These are phyloP conservation scores for Cosmia pyralina DNA, from an alignment of 2,888 invertebrate species.

Conservation along the genomic window DNA sequence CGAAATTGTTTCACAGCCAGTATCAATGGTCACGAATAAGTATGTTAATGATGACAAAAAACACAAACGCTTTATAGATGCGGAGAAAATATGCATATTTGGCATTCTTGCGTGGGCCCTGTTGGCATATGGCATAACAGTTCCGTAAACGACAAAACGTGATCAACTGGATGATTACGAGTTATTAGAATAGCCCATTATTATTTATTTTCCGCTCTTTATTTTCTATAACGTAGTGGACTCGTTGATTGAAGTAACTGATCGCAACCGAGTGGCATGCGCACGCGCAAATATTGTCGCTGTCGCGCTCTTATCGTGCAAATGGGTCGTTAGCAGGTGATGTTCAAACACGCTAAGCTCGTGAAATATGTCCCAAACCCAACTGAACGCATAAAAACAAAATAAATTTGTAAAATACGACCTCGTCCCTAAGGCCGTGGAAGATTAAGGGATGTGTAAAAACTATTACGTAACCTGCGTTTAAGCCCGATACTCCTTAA, in stretches of 20 bases:
- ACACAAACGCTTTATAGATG: constrained; percentile 38
- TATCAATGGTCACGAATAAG: constrained; percentile 47
- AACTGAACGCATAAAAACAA: constrained; percentile 38
- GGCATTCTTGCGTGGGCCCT: constrained; percentile 51
- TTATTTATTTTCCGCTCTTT: constrained; percentile 19
- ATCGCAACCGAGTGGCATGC: constrained; percentile 60
- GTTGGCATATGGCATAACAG: constrained; percentile 38
- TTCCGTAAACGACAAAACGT: constrained; percentile 48
- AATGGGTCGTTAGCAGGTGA: constrained; percentile 68
- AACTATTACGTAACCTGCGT: constrained; percentile 87
- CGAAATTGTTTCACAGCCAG: constrained; percentile 45
- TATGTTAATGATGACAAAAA: constrained; percentile 57
- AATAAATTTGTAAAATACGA: constrained; percentile 45
- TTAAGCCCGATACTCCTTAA: constrained; percentile 86
- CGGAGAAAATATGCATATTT: constrained; percentile 64
- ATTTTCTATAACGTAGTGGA: constrained; percentile 30
- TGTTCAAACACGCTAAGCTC: constrained; percentile 49
- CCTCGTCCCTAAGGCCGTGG: constrained; percentile 62
- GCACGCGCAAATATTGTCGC: constrained; percentile 71
- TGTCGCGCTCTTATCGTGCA: constrained; percentile 67
- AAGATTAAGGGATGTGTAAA: constrained; percentile 86
- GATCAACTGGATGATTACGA: constrained; percentile 36
- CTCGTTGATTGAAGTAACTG: constrained; percentile 61
- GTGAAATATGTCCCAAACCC: constrained; percentile 37
- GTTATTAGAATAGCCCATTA: constrained; percentile 5